Percentiles rank a stretch among this genome's conserved stretches.
phyloP scores from a whole-genome alignment of 2,888 invertebrate species.

The Eupithecia pulchellata region DNA sequence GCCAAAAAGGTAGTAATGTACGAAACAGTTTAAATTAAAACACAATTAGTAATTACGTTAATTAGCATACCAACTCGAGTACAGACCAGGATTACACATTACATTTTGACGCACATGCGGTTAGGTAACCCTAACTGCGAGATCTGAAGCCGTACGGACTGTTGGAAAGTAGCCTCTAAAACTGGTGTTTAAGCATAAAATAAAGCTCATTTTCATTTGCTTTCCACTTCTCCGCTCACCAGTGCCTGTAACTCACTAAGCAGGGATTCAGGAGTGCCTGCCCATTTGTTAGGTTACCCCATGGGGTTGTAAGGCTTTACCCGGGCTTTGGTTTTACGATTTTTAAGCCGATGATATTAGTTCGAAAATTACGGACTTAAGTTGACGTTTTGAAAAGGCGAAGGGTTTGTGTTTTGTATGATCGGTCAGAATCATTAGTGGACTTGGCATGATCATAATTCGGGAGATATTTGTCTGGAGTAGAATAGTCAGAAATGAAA shows the following conservation, averaged over 20 bases:
- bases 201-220: constrained; percentile 8
- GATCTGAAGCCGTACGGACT: background rate
- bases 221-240: constrained; percentile 39
- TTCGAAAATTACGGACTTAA: constrained; percentile 19
- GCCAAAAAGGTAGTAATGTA: too few relatives aligned
- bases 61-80: too few relatives aligned
- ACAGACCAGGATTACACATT: too few relatives aligned
- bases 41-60: too few relatives aligned
- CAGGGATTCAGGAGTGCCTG: constrained; percentile 62
- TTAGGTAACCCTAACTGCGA: background rate
- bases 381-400: constrained; percentile 2
- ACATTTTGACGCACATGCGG: background rate
- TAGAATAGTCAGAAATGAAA: too few relatives aligned
- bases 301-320: constrained; percentile 50
- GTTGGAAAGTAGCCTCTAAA: background rate
- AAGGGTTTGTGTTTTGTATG: background rate
- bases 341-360: constrained; percentile 29
- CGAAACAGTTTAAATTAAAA: too few relatives aligned
- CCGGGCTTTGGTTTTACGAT: constrained; percentile 45
- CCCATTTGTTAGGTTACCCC: constrained; percentile 62
- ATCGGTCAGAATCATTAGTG: too few relatives aligned
- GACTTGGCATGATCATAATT: too few relatives aligned
- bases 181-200: background rate
- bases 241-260: constrained; percentile 53
- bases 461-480: too few relatives aligned